Evolutionary conservation across 2,888 invertebrate genomes (phyloP).

Genomic region (Caenorhabditis doughertyi): DNA sequence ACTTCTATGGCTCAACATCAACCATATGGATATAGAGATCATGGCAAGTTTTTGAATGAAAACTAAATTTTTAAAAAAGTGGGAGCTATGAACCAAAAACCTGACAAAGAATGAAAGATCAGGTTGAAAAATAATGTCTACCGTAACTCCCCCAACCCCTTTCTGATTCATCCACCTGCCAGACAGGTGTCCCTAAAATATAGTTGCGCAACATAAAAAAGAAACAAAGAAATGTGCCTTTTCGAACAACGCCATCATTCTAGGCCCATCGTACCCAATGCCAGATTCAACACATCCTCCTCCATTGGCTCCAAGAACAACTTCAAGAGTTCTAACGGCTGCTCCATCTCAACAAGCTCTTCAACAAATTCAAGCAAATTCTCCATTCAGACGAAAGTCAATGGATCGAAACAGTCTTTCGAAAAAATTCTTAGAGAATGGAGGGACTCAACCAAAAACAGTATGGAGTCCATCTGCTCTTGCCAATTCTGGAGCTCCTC

Average conservation of each 20-base stretch:
- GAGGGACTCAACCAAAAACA: constrained; percentile 64
- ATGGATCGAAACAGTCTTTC: constrained; percentile 61
- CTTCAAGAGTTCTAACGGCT: constrained; percentile 50
- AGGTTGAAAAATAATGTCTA: background rate
- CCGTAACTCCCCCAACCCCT: background rate
- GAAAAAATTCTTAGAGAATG: constrained; percentile 59
- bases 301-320: constrained; percentile 55
- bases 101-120: background rate
- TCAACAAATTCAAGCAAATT: constrained; percentile 58
- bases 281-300: constrained; percentile 54
- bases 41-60: constrained; percentile 20
- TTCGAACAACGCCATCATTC: background rate
- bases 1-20: constrained; percentile 40
- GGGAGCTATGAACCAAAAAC: background rate
- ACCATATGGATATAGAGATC: constrained; percentile 25
- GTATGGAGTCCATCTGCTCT: constrained; percentile 65
- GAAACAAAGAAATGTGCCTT: background rate
- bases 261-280: constrained; percentile 38
- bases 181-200: constrained; percentile 12
- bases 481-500: constrained; percentile 27
- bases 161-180: background rate
- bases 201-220: background rate
- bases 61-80: background rate
- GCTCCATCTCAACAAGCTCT: constrained; percentile 63
- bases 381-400: constrained; percentile 58